phyloP scores from a whole-genome alignment of 2,113 vertebrate genomes.

The Rana temporaria region DNA sequence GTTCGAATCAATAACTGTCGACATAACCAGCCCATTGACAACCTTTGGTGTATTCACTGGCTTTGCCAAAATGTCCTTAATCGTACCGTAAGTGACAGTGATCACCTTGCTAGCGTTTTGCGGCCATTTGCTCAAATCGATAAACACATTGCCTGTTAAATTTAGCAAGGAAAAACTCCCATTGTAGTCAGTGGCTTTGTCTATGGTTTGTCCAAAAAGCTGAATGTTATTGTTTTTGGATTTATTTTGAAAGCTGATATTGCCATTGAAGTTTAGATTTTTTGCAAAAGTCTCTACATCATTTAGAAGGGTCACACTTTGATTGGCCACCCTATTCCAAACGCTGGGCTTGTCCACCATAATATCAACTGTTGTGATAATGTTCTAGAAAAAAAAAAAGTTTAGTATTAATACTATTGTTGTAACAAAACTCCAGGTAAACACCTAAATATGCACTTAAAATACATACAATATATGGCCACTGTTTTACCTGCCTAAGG shows the following conservation, averaged over 20 bases:
- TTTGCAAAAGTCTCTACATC: constrained; percentile 74
- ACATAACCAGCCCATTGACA: constrained; percentile 73
- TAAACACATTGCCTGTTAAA: constrained; percentile 63
- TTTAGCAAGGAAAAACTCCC: constrained; percentile 63
- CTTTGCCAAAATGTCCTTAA: constrained; percentile 68
- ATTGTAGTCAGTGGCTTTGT: constrained; percentile 42
- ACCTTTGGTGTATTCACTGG: fast-evolving
- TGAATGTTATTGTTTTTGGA: constrained; percentile 61
- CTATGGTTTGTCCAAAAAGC: constrained; percentile 58
- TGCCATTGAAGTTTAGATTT: constrained; percentile 35
- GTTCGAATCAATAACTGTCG: constrained; percentile 67
- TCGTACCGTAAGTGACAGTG: constrained; percentile 71
- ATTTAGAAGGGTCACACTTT: constrained; percentile 68
- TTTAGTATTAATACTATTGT: too few species aligned
- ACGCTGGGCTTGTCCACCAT: constrained; percentile 68
- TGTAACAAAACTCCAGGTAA: too few species aligned
- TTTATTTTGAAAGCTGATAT: constrained; percentile 48
- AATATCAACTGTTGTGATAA: constrained; percentile 70
- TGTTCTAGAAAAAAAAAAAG: constrained; percentile 72
- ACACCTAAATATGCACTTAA: too few species aligned
- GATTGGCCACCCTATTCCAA: neutral
- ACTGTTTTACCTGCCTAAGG: too few species aligned
- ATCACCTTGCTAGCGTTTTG: constrained; percentile 59
- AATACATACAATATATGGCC: too few species aligned
- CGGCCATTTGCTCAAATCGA: constrained; percentile 52